Percentiles rank a stretch among this genome's conserved stretches.
Conservation (phyloP, 2,113 vertebrate genomes). For the Ondatra zibethicus region DNA sequence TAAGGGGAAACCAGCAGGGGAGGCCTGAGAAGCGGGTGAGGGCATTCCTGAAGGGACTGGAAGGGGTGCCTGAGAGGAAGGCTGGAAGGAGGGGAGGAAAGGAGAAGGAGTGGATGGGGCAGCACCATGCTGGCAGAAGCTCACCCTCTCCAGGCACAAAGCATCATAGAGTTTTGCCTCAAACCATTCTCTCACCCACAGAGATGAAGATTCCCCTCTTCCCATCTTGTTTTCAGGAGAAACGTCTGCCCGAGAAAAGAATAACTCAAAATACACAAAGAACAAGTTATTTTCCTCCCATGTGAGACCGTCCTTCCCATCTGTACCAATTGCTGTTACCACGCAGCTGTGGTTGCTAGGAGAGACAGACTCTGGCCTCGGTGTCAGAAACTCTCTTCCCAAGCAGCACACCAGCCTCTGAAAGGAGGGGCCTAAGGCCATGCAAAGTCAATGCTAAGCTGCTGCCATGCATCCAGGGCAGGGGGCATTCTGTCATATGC, state of each 20-base stretch:
- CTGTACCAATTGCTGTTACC: neutral
- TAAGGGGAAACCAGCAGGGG: conserved; percentile 78
- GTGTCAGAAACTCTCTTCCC: neutral
- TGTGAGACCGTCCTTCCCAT: neutral
- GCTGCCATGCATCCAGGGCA: neutral
- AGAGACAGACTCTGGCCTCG: neutral
- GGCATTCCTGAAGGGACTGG: neutral
- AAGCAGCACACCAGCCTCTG: neutral
- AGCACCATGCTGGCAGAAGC: neutral
- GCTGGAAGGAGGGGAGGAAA: no score
- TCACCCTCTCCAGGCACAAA: neutral
- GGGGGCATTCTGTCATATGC: neutral
- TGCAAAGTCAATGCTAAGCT: no score
- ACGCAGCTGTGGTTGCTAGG: neutral
- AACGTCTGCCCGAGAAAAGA: neutral
- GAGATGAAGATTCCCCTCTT: neutral
- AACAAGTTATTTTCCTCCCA: neutral
- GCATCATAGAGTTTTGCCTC: neutral
- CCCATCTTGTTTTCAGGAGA: neutral
- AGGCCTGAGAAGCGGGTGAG: conserved; percentile 65
- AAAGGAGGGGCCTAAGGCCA: neutral
- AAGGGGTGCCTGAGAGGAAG: accelerated
- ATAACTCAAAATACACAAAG: neutral
- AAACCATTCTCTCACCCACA: neutral
- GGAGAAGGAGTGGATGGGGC: neutral